Conservation (phyloP, 2,797 vertebrate genomes). For the Tarsius wallacei region DNA sequence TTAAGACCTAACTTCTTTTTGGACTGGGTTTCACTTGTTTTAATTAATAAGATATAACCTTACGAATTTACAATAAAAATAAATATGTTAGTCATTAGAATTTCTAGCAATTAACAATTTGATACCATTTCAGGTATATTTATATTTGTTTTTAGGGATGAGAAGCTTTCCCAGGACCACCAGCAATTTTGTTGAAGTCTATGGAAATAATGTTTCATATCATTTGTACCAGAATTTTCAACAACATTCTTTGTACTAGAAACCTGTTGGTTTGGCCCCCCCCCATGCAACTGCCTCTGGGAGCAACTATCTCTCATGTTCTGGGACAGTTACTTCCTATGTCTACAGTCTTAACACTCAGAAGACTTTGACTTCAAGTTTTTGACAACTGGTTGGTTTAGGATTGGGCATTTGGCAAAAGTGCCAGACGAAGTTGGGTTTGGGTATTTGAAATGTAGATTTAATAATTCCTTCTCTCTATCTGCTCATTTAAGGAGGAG, state of each 20-base stretch:
- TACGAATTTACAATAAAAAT: conserved; percentile 17
- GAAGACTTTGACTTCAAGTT: neutral
- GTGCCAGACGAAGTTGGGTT: neutral
- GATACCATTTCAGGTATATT: neutral
- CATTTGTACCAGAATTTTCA: neutral
- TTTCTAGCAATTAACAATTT: conserved; percentile 4
- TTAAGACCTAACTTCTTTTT: neutral
- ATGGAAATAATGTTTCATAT: neutral
- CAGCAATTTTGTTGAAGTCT: neutral
- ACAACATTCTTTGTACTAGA: neutral
- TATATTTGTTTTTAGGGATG: neutral
- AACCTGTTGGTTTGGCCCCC: neutral
- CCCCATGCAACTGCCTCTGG: neutral
- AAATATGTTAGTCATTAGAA: neutral
- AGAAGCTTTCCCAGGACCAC: neutral
- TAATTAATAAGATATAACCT: neutral
- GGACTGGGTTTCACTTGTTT: neutral
- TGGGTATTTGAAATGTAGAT: neutral
- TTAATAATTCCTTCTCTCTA: neutral
- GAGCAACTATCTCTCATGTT: neutral
- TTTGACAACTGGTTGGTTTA: neutral
- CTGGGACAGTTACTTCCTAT: neutral
- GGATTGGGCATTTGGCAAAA: neutral
- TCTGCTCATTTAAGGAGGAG: neutral
- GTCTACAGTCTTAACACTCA: neutral